Percentiles rank a stretch among this genome's conserved stretches.
phyloP scores from a whole-genome alignment of 1,140 invertebrate genomes.

The Helicoverpa armigera region DNA sequence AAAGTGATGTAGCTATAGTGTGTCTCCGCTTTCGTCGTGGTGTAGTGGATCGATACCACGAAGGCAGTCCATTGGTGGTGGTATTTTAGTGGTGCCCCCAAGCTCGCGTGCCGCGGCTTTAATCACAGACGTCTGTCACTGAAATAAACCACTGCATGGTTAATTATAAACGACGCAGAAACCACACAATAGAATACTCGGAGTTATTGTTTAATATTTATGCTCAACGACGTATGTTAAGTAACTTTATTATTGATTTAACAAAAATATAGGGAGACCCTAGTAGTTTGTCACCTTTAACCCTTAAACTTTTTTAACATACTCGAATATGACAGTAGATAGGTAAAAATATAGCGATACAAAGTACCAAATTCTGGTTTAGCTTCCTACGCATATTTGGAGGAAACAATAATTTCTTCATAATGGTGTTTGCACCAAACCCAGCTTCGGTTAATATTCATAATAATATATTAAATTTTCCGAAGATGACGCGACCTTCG shows the following conservation, averaged over 20 bases:
- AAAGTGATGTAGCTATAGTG: neutral
- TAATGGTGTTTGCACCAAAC: neutral
- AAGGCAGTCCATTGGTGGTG: constrained; percentile 54
- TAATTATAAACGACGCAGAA: constrained; percentile 24
- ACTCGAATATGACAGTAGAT: no score
- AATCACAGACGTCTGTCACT: neutral
- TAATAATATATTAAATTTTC: constrained; percentile 66
- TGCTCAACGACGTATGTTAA: neutral
- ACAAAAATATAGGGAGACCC: neutral
- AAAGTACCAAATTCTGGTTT: no score
- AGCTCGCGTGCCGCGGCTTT: constrained; percentile 35
- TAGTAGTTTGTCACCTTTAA: no score
- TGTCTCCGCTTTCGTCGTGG: constrained; percentile 7
- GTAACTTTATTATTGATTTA: neutral
- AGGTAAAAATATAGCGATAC: no score
- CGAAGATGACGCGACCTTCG: constrained; percentile 72
- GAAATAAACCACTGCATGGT: neutral
- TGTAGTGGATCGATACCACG: constrained; percentile 57
- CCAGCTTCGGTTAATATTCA: constrained; percentile 7
- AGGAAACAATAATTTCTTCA: no score
- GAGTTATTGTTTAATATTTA: neutral
- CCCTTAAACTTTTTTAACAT: no score
- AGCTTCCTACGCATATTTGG: no score
- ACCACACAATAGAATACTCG: constrained; percentile 2
- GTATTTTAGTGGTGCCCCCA: constrained; percentile 54